Base-by-base conservation (phyloP, 2,113 vertebrate species). In the Oxygymnocypris stewartii region DNA sequence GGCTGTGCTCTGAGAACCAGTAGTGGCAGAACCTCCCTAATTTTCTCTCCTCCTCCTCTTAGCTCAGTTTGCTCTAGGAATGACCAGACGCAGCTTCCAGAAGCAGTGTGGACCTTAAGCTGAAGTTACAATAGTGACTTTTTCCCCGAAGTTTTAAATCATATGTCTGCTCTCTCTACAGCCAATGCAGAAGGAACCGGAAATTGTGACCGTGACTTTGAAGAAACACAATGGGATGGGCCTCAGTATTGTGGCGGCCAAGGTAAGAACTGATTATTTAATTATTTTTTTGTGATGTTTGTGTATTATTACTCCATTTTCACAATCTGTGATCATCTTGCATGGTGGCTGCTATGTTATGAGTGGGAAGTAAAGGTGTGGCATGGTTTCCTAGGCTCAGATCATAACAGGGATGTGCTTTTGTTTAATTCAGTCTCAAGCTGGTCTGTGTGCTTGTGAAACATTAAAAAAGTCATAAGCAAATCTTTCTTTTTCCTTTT, bases 201-300 rank as follows among this genome's bases (percentile, higher is more conserved):
- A 99, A 93, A 93, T 99, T 87, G 98, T 97, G 94, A 99, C 98
- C 9, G 98, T 99, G 90, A 99, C 98, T 75, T 93, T 99, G 16
- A 99, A 99, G 91, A 99, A 99, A 92, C 97, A 98, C 91, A 99
- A 99, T 6, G 98, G 98, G 86, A 99, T 99, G 97, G 98, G 98
- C 59, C 96, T 99, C 76, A 99, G 98, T 94, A 99, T 99, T 14
- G 98, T 99, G 83, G 98, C 98, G 28, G 98, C 98, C 84, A 99
- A 99, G 98, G 98, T 99, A 96, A 91, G 95, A 82, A 28, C 5
- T 23, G 16, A 2, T 87, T 54, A 16, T 47, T 12, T 18, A n/a
- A n/a, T 20, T 75, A 8, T n/a, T 10, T 44, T 11, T n/a, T n/a
- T 0, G 40, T 4, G 11, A 6, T 11, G 9, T 2, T 59, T 54